Evolutionary conservation across 1,140 invertebrate genomes (phyloP), one percentile per base, ranked within the genome.

Genomic region (Scaptomyza pallida): DNA sequence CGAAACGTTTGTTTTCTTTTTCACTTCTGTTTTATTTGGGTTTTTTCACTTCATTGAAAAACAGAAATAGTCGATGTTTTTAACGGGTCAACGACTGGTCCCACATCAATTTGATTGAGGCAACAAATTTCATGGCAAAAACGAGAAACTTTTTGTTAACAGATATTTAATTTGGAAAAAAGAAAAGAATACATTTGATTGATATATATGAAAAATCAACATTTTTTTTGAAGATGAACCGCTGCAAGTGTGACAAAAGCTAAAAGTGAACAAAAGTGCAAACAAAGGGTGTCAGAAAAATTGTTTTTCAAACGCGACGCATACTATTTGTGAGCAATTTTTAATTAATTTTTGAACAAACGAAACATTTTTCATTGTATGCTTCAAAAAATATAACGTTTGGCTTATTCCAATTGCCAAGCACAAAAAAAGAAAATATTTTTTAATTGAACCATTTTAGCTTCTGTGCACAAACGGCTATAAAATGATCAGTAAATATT

Each of bases 51-150:
- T 56, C 26, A 13, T 45, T 57, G 35, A 37, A 62, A 62, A 61
- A 61, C 59, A 41, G 33, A 62, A 40, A 50, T 40, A 16, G 15
- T 16, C 23, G 4, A 41, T 50, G 19, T 40, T 61, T 51, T 41
- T 37, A 43, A 26, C 19, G 15, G 55, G 23, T 50, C 45, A 51
- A 40, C 51, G 23, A 51, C 44, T 33, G 37, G 37, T 51, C 62
- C 52, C 33, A 65, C 48, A 45, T 71, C 62, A 70, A 71, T 40
- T 52, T 72, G 61, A 72, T 72, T 59, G 62, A 15, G 69, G 16
- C 40, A 30, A 55, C 19, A 26, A 30, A n/a, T 52, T 16, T 26
- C 17, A 6, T 15, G 30, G 9, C 33, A 8, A 30, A 56, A 55
- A 33, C 17, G 37, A 51, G 26, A 47, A 65, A 67, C 15, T 52